Base-by-base conservation (phyloP, 1,140 invertebrate species). In the Manduca sexta region DNA sequence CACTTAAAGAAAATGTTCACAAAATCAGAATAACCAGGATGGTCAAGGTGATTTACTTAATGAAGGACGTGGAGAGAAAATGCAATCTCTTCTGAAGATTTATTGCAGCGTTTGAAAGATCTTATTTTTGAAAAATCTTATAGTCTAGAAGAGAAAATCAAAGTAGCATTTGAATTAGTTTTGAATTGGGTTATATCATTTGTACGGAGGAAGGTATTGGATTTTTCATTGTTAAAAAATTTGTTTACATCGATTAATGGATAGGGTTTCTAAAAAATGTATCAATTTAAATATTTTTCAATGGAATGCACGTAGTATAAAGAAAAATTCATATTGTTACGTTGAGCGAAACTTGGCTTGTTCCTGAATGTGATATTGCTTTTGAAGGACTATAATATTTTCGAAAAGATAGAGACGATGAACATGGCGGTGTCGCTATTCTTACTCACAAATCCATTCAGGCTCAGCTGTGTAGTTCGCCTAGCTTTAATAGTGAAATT, bases 271-370 rank as follows among this genome's bases (percentile, higher is more conserved):
- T 8, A 13, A 14, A 8, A 38, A 14, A 15, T 15, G 14, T 38
- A 15, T 38, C 15, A 6, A 38, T 13, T 15, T 38, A 15, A 38
- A 38, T 15, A 38, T 38, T 15, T 13, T 38, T 14, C 35, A 45
- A 11, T 45, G 43, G 15, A 45, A 29, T 38, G 17, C 45, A 14
- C 35, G 26, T 38, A 38, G 35, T 26, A 26, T 46, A 10, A 41
- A 11, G 39, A 15, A 38, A 38, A 8, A 38, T 38, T 13, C 35
- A 38, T 15, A 38, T 38, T 15, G 35, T 13, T 6, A 14, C 15
- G 7, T 3, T 38, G 3, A 13, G 13, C 15, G 35, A 38, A 38
- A 38, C 12, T 7, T 38, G 35, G 35, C 14, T 38, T 2, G 13
- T n/a, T 3, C 33, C 33, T n/a, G 35, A 38, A 3, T 15, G 12